These are phyloP conservation scores for Arizona elegans DNA, from an alignment of 2,113 vertebrate genomes.

Conservation along the genomic window DNA sequence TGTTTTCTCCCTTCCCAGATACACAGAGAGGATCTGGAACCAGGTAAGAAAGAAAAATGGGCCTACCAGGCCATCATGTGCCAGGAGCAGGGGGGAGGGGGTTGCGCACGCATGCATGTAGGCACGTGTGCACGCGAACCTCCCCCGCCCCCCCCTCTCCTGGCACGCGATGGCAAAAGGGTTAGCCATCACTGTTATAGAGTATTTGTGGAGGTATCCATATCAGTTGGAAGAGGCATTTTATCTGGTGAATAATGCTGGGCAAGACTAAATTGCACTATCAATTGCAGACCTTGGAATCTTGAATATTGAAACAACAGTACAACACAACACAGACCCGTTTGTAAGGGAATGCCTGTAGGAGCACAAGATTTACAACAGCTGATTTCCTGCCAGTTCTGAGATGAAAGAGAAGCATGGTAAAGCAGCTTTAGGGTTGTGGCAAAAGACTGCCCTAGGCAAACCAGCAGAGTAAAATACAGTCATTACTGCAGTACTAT, in stretches of 20 bases:
- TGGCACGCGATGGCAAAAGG: no score
- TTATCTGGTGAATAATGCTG: background rate
- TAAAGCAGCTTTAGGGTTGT: background rate
- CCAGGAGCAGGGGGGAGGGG: no score
- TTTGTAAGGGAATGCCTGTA: background rate
- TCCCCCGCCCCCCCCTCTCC: no score
- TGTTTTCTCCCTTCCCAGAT: no score
- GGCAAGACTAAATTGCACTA: background rate
- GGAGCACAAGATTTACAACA: background rate
- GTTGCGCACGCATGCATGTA: no score
- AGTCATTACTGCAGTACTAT: background rate
- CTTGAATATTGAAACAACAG: background rate
- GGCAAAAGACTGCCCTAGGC: background rate
- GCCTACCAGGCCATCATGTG: no score
- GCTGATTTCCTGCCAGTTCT: background rate
- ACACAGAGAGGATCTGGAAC: no score
- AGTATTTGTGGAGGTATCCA: background rate
- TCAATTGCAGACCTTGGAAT: background rate
- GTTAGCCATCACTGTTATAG: background rate
- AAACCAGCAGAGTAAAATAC: background rate
- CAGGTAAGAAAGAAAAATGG: no score
- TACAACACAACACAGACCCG: background rate
- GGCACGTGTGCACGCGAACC: no score
- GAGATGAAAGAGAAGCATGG: background rate
- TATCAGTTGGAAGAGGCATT: background rate